A percentile compares a stretch with the other conserved stretches of the same genome.
phyloP scores from a whole-genome alignment of 2,113 vertebrate species.

The Nesospiza acunhae region DNA sequence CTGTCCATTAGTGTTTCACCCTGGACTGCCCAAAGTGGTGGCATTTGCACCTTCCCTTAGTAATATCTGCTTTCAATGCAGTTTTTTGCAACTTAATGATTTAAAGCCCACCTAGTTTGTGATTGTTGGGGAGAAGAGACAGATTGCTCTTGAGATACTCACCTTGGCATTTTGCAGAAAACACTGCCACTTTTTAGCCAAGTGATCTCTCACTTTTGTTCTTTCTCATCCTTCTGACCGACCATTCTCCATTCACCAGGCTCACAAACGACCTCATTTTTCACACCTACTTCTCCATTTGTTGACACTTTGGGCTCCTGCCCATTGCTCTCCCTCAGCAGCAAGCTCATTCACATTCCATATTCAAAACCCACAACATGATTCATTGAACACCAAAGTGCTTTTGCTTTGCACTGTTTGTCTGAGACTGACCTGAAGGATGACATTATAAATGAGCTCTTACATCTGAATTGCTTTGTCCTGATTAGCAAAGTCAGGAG shows the following conservation, averaged over 20 bases:
- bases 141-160: not conserved
- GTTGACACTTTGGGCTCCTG: conserved; percentile 24
- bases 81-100: not conserved
- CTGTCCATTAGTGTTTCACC: not conserved
- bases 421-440: conserved; percentile 21
- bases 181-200: not conserved
- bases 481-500: conserved; percentile 26
- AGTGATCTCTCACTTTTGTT: conserved; percentile 1
- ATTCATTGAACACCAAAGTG: conserved; percentile 54
- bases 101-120: not conserved
- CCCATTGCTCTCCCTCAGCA: conserved; percentile 18
- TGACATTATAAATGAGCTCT: conserved; percentile 56
- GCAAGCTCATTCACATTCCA: conserved; percentile 41
- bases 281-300: conserved; percentile 39
- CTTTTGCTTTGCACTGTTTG: conserved; percentile 23
- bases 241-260: conserved; percentile 19
- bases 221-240: not conserved
- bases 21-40: not conserved
- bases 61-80: not conserved
- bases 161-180: not conserved
- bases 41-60: not conserved
- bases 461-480: conserved; percentile 23
- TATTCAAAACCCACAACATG: conserved; percentile 46
- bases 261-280: conserved; percentile 35
- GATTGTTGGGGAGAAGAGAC: not conserved